Percentiles rank a stretch among this genome's conserved stretches.
phyloP scores from a whole-genome alignment of 2,113 vertebrate genomes.

The Dipodomys spectabilis region DNA sequence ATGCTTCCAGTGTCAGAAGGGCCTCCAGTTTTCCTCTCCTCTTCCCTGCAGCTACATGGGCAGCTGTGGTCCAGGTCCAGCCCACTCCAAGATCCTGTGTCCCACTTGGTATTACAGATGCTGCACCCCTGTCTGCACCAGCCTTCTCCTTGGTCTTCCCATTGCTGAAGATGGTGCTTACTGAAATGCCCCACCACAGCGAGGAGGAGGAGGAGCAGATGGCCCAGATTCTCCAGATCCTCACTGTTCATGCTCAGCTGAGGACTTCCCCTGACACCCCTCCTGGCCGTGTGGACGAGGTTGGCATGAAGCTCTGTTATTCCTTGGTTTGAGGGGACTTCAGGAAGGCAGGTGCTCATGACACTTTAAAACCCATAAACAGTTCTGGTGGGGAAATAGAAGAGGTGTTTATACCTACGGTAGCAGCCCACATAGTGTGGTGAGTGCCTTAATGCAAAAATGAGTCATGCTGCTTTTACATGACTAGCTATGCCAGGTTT shows the following conservation, averaged over 20 bases:
- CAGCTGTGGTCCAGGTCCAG: neutral
- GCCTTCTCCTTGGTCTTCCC: constrained; percentile 95
- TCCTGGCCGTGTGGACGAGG: constrained; percentile 91
- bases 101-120: constrained; percentile 73
- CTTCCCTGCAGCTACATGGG: neutral
- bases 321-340: neutral
- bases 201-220: constrained; percentile 91
- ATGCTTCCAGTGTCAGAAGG: neutral
- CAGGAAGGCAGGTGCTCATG: neutral
- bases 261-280: constrained; percentile 84
- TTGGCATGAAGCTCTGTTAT: constrained; percentile 61
- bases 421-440: neutral
- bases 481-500: neutral
- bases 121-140: constrained; percentile 86
- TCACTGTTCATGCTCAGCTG: constrained; percentile 92
- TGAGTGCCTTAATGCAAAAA: neutral
- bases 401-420: neutral
- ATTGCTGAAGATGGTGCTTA: constrained; percentile 93
- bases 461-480: fast-evolving
- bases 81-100: neutral
- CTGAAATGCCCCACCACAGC: constrained; percentile 87
- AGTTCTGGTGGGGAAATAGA: neutral
- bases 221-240: constrained; percentile 92
- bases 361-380: neutral
- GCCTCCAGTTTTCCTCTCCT: neutral